Base-by-base conservation (phyloP, 1,140 invertebrate genomes). In the Aphis gossypii region DNA sequence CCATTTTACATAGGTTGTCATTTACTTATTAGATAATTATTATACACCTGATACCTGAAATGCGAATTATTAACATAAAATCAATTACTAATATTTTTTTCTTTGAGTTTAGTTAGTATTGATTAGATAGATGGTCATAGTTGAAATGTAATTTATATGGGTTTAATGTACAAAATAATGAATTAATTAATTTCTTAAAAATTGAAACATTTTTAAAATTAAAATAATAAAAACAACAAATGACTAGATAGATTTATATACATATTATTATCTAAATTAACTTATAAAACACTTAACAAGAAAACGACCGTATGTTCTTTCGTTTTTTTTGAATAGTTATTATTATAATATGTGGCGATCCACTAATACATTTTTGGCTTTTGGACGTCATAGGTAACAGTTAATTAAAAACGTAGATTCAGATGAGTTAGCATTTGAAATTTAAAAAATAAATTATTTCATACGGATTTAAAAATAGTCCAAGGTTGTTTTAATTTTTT, bases 371-470 rank as follows among this genome's bases (percentile, higher is more conserved):
- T 38, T 56, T 86, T 56, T 38, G n/a, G 48, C 88, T n/a, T n/a
- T 56, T 41, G 35, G 35, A 89, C 88, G 51, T 56, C 88, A 54
- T 89, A 89, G 88, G 88, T 89, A 56, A 89, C 88, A 35, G 51
- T 89, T 89, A 89, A 89, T 89, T 89, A 89, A 89, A 56, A 89
- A 56, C 9, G 35, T 38, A 54, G 87, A 89, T 89, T 21, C 87
- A 38, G 88, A 89, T 54, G 88, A 54, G 88, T 89, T 89, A 89
- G 35, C 88, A 89, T 23, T 89, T 54, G 23, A 38, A 38, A 56
- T 56, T 89, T 89, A 41, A 41, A 23, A 89, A 56, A 0, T 48
- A 51, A 89, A 56, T 51, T 35, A 23, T 87, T 87, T 87, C 44
- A 46, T 54, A 23, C 21, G 8, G 23, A 56, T 89, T 89, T 89